Evolutionary conservation across 2,113 vertebrate genomes (phyloP).

Genomic region (Psittacara wagleri): DNA sequence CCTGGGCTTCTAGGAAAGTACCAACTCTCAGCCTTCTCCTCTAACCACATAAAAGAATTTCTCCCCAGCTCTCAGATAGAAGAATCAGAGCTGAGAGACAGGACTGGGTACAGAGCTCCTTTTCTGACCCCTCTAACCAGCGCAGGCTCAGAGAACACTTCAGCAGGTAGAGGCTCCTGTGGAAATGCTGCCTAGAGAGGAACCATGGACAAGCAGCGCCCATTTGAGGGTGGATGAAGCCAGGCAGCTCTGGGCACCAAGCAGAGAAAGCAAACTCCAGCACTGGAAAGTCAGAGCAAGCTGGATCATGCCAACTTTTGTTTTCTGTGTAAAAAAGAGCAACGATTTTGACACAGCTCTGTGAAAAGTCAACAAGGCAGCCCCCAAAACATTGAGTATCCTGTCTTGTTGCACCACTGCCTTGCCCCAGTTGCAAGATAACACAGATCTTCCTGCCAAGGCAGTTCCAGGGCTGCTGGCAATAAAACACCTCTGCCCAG

Average conservation of each 20-base stretch:
- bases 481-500: neutral
- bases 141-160: neutral
- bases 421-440: neutral
- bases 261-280: neutral
- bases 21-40: neutral
- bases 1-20: neutral
- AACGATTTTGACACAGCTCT: conserved; percentile 8
- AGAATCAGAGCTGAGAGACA: neutral
- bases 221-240: neutral
- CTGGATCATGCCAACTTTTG: neutral
- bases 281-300: neutral
- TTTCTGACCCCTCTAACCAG: neutral
- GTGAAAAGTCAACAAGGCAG: conserved; percentile 24
- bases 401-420: neutral
- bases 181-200: neutral
- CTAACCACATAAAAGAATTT: neutral
- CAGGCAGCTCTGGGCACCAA: neutral
- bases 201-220: neutral
- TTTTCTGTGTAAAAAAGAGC: conserved; percentile 5
- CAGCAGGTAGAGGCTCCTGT: neutral
- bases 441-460: neutral
- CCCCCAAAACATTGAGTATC: neutral
- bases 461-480: neutral
- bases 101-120: neutral
- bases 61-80: neutral